Conservation (phyloP, 1,140 invertebrate species). For the Bicyclus anynana region DNA sequence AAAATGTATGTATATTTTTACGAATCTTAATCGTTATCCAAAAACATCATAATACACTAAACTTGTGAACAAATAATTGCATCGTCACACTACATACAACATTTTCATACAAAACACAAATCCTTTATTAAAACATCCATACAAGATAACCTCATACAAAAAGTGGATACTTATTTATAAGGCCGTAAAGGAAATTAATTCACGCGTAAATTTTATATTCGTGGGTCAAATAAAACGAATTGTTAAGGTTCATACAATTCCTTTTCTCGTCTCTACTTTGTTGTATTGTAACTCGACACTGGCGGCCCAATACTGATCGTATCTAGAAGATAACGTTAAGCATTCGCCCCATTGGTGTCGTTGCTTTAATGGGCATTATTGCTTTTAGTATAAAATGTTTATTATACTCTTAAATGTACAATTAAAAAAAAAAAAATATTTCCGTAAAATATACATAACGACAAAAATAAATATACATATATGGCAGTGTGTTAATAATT, state of each 20-base stretch:
- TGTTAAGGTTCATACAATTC: constrained; percentile 52
- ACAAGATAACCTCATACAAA: constrained; percentile 20
- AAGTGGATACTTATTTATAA: constrained; percentile 30
- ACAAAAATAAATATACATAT: too few relatives aligned
- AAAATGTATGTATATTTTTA: too few relatives aligned
- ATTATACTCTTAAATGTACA: constrained; percentile 18
- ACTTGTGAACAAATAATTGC: constrained; percentile 9
- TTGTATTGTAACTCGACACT: constrained; percentile 63
- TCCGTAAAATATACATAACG: too few relatives aligned
- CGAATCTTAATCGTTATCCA: not conserved
- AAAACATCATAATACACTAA: not conserved
- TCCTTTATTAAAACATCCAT: constrained; percentile 22
- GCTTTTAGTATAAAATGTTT: constrained; percentile 37
- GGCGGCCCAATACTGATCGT: constrained; percentile 44
- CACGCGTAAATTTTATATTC: constrained; percentile 58
- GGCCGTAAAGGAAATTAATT: constrained; percentile 49
- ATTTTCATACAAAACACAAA: not conserved
- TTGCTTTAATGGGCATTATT: constrained; percentile 38
- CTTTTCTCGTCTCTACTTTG: constrained; percentile 38
- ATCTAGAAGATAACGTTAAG: constrained; percentile 53
- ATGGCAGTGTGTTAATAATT: too few relatives aligned
- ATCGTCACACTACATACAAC: not conserved
- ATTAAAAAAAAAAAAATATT: too few relatives aligned
- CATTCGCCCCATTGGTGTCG: constrained; percentile 34
- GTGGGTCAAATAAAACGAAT: constrained; percentile 48